Percentiles rank a stretch among this genome's conserved stretches.
Evolutionary conservation across 1,140 invertebrate species (phyloP).

Genomic region (Hestina assimilis): DNA sequence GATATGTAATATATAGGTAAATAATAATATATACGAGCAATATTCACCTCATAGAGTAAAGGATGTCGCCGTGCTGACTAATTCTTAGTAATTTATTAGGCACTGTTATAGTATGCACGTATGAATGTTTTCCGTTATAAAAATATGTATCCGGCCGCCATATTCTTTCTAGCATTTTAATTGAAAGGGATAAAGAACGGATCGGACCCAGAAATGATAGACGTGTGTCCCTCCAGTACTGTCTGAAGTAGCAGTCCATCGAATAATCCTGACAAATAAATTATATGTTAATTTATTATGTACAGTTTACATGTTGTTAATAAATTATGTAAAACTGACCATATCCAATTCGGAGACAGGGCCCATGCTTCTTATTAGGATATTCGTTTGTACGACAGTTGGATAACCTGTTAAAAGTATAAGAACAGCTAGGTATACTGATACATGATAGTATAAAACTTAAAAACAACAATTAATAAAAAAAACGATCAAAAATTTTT

Average conservation of each 20-base stretch:
- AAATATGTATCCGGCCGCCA: constrained; percentile 98
- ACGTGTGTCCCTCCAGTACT: constrained; percentile 91
- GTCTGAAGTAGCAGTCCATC: constrained; percentile 98
- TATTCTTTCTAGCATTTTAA: constrained; percentile 94
- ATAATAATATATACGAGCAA: neutral
- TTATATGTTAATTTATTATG: neutral
- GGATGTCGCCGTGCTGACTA: constrained; percentile 92
- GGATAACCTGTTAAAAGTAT: constrained; percentile 83
- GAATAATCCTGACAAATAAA: constrained; percentile 89
- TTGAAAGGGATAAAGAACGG: constrained; percentile 89
- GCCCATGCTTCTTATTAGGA: constrained; percentile 95
- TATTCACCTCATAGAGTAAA: constrained; percentile 94
- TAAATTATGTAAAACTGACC: constrained; percentile 79
- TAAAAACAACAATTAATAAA: too few relatives aligned
- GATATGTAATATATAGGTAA: neutral
- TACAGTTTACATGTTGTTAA: neutral
- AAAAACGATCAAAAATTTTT: too few relatives aligned
- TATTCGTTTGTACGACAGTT: constrained; percentile 94
- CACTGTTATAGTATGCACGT: constrained; percentile 96
- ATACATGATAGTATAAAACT: too few relatives aligned
- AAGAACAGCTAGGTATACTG: too few relatives aligned
- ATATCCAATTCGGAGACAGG: constrained; percentile 97
- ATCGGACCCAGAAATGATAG: constrained; percentile 90
- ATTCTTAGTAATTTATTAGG: constrained; percentile 96
- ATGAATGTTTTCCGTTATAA: constrained; percentile 94